Evolutionary conservation across 2,797 vertebrate genomes (phyloP), one percentile per base, ranked within the genome.

Genomic region (Mormyrops attenuatus): DNA sequence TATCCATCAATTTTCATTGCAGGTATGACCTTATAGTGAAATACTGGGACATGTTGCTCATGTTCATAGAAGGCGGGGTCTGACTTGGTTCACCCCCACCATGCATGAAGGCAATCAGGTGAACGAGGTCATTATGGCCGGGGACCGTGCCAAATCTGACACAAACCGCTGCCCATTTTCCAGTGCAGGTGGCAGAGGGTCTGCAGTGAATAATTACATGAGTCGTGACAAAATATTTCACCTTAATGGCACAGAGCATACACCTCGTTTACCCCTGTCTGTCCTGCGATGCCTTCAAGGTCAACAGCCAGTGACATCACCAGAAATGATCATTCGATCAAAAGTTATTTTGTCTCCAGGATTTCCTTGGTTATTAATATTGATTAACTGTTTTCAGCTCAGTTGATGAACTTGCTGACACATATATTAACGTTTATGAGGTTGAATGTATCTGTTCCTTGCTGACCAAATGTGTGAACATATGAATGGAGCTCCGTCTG

Each of bases 261-360:
- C 73, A 89, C 49, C 88, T 90, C 80, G 69, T 84, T 89, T 85
- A 52, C 84, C 20, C 47, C 7, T 73, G 88, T 63, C 30, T 38
- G 2, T 87, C 52, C 4, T 44, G 38, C 17, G 38, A 44, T n/a
- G 38, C 73, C 92, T 60, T 84, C 90, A 92, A 93, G 92, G 90
- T 92, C 7, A 89, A 91, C 91, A 26, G 69, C 69, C 69, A 77
- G 90, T 88, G 93, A 95, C 93, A 92, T 92, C 93, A 93, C 94
- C 94, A 92, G 91, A 93, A 94, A 93, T 93, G 93, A 92, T 92
- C 94, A 92, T 94, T 93, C 92, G 93, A 94, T 90, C 63, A 88
- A 55, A 85, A 93, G 91, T 93, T 94, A 89, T 93, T 94, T 93
- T 90, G 91, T 92, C 92, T 93, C 89, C 91, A 91, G 91, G 91